A percentile compares a stretch with the other conserved stretches of the same genome.
phyloP scores from a whole-genome alignment of 1,140 invertebrate genomes.

The Drusus annulatus region DNA sequence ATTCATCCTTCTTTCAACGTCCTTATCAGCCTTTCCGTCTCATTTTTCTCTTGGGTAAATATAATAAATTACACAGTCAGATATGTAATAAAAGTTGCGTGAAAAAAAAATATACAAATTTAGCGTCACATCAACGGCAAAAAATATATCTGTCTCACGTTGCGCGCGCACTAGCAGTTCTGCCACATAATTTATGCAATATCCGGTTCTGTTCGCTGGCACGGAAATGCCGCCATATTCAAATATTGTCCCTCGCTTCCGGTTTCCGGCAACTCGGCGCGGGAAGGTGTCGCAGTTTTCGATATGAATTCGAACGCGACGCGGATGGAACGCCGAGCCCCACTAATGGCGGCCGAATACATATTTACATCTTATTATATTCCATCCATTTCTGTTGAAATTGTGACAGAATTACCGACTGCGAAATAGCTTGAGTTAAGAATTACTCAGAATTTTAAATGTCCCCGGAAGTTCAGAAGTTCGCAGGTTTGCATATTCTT shows the following conservation, averaged over 20 bases:
- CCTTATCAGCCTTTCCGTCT: no score
- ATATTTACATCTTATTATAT: background rate
- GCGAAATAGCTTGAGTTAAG: background rate
- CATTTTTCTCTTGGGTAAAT: no score
- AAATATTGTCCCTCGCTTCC: constrained; percentile 25
- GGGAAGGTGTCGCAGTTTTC: background rate
- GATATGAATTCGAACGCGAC: background rate
- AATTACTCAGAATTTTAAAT: background rate
- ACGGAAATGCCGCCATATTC: background rate
- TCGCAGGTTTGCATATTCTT: no score
- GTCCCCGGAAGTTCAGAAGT: no score
- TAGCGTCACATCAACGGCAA: no score
- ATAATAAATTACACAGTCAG: no score
- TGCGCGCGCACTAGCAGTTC: background rate
- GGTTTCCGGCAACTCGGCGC: background rate
- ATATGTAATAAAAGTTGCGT: no score
- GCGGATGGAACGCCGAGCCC: background rate
- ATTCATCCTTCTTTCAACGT: no score
- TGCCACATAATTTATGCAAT: constrained; percentile 7
- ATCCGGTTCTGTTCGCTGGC: background rate
- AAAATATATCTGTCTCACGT: background rate
- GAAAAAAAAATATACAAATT: no score
- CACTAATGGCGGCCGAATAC: background rate
- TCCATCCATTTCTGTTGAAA: background rate
- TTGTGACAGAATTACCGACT: background rate